Percentiles rank a stretch among this genome's conserved stretches.
Conservation (phyloP, 2,113 vertebrate species). For the Mormyrus iriodes region DNA sequence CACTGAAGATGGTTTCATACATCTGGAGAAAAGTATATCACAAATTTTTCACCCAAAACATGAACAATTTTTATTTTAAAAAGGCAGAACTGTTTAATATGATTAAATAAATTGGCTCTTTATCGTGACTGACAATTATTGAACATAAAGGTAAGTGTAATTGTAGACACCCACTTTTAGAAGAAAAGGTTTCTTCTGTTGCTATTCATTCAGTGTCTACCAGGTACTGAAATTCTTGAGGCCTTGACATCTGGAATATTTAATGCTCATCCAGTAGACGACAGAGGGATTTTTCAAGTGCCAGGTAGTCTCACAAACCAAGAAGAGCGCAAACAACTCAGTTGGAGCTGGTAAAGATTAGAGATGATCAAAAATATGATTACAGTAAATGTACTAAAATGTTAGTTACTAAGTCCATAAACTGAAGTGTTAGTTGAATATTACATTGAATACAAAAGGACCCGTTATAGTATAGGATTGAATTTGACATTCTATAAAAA, state of each 20-base stretch:
- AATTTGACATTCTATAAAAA: not conserved
- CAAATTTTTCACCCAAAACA: not conserved
- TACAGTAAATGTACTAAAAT: not conserved
- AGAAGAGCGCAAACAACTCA: not conserved
- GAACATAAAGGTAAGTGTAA: not conserved
- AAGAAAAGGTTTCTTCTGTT: not conserved
- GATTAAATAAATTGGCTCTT: not conserved
- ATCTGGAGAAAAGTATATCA: not conserved
- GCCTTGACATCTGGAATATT: not conserved
- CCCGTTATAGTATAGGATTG: not conserved
- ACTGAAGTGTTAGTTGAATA: not conserved
- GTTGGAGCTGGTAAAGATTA: not conserved
- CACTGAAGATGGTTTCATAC: not conserved
- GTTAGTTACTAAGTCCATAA: not conserved
- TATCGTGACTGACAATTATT: not conserved
- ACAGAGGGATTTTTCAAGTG: not conserved
- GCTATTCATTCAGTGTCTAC: not conserved
- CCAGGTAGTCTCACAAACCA: not conserved
- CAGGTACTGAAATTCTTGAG: not conserved
- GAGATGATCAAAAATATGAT: not conserved
- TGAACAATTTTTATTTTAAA: not conserved
- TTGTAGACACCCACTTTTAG: not conserved
- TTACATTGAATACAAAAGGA: not conserved
- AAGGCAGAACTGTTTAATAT: not conserved
- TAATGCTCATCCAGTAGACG: not conserved